phyloP scores from a whole-genome alignment of 2,797 vertebrate genomes.

The Rhincodon typus region DNA sequence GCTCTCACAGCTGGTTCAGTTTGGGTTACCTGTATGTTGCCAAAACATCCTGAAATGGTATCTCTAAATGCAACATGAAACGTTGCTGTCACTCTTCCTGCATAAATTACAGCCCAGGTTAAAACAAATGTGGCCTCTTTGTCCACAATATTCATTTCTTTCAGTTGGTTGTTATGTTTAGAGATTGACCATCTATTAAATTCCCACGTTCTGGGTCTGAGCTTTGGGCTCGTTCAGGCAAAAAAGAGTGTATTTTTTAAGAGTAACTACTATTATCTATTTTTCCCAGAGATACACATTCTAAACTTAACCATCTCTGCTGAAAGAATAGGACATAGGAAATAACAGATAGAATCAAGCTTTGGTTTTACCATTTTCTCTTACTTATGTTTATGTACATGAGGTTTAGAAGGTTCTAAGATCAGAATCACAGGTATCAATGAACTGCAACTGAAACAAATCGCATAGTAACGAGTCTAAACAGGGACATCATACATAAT shows the following conservation, averaged over 20 bases:
- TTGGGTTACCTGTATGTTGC: not conserved
- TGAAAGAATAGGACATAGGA: not conserved
- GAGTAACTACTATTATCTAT: not conserved
- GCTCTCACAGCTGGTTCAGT: not conserved
- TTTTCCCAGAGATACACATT: not conserved
- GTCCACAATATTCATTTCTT: not conserved
- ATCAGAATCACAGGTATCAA: not conserved
- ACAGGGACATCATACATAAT: not conserved
- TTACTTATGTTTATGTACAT: not conserved
- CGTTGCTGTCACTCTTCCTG: not conserved
- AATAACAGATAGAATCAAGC: conserved; percentile 9
- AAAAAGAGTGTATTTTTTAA: not conserved
- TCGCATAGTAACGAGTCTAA: not conserved
- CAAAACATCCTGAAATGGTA: not conserved
- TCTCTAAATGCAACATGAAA: not conserved
- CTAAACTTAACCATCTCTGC: not conserved
- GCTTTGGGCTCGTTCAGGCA: not conserved
- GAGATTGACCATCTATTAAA: not conserved
- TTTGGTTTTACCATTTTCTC: not conserved
- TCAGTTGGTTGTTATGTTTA: not conserved
- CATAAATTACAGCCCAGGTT: not conserved
- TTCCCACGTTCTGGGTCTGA: not conserved
- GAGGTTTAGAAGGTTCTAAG: not conserved
- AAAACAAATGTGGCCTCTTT: not conserved
- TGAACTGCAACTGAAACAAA: not conserved